phyloP scores from a whole-genome alignment of 2,113 vertebrate species.

The Pelodiscus sinensis region DNA sequence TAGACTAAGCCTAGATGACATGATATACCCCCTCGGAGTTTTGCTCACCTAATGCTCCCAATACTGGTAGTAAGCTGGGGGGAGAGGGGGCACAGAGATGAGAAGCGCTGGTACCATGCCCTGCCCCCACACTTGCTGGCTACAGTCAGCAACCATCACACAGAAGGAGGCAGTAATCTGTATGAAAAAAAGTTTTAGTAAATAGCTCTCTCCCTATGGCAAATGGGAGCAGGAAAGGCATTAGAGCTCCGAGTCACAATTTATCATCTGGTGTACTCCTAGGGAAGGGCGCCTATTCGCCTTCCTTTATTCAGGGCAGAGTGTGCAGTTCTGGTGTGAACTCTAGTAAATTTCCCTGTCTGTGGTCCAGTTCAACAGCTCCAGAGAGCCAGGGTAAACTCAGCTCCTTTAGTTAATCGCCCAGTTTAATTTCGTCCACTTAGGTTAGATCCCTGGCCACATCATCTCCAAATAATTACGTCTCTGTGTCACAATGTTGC shows the following conservation, averaged over 20 bases:
- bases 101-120: neutral
- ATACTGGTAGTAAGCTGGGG: neutral
- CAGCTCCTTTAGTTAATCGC: neutral
- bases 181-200: neutral
- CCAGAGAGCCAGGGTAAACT: neutral
- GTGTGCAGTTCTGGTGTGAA: neutral
- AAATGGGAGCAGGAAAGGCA: neutral
- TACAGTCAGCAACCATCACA: neutral
- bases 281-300: neutral
- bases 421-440: neutral
- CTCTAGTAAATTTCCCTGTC: neutral
- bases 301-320: neutral
- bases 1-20: too few species aligned
- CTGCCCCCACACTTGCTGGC: neutral
- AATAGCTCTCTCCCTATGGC: neutral
- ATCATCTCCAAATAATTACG: neutral
- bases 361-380: neutral
- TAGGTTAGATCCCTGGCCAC: neutral
- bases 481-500: neutral
- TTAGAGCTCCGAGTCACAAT: neutral
- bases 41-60: neutral
- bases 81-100: neutral
- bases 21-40: neutral
- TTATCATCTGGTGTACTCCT: neutral
- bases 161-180: neutral